phyloP scores from a whole-genome alignment of 2,888 invertebrate species.

The Lobophora halterata region DNA sequence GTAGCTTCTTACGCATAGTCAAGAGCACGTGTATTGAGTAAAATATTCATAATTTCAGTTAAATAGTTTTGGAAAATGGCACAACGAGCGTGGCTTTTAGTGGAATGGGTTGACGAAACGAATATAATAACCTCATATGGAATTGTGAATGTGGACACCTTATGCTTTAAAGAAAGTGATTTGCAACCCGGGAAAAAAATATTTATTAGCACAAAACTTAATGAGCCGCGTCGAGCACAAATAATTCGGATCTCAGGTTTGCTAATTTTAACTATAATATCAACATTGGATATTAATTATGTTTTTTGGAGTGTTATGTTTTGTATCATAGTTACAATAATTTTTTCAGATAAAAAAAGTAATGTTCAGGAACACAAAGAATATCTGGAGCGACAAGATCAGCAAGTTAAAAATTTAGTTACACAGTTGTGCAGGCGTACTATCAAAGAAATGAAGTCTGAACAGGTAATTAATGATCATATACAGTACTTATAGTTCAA shows the following conservation, averaged over 20 bases:
- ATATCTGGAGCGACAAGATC: slow-evolving; percentile 48
- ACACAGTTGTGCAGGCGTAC: slow-evolving; percentile 52
- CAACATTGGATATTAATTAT: background rate
- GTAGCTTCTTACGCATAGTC: slow-evolving; percentile 21
- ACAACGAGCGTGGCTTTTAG: slow-evolving; percentile 52
- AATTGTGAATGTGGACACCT: slow-evolving; percentile 44
- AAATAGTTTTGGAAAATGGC: slow-evolving; percentile 40
- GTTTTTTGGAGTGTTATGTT: too few relatives aligned
- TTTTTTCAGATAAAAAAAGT: slow-evolving; percentile 46
- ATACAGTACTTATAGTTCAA: too few relatives aligned
- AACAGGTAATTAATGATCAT: slow-evolving; percentile 35
- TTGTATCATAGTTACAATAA: too few relatives aligned
- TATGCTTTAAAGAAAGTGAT: slow-evolving; percentile 38
- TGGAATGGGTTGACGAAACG: slow-evolving; percentile 56
- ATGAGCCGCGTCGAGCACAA: slow-evolving; percentile 44
- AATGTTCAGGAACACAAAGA: slow-evolving; percentile 47
- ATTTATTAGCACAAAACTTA: slow-evolving; percentile 38
- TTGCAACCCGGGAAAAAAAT: slow-evolving; percentile 47
- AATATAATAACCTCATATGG: slow-evolving; percentile 50
- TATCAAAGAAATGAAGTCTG: slow-evolving; percentile 53
- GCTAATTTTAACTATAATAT: slow-evolving; percentile 13
- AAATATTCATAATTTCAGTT: background rate
- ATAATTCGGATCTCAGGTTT: slow-evolving; percentile 54
- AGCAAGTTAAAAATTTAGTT: slow-evolving; percentile 53
- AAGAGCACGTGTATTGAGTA: background rate